Evolutionary conservation across 2,113 vertebrate genomes (phyloP).

Genomic region (Xenopus laevis): DNA sequence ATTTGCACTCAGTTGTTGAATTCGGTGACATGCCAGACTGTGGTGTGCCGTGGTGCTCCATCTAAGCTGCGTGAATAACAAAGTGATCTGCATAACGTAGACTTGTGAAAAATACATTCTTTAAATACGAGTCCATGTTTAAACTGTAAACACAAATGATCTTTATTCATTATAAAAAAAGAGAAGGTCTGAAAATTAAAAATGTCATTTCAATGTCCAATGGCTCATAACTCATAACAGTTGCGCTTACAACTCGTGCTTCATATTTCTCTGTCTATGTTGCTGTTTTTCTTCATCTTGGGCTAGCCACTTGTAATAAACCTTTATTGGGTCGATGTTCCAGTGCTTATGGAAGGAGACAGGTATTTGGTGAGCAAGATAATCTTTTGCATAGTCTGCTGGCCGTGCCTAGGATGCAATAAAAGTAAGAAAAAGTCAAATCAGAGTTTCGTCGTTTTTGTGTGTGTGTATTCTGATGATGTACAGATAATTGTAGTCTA

Average conservation of each 20-base stretch:
- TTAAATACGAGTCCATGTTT: not conserved
- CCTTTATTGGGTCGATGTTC: slow-evolving; percentile 88
- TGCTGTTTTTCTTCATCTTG: slow-evolving; percentile 59
- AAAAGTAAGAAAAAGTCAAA: not conserved
- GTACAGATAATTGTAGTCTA: too few relatives aligned
- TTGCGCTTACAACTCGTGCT: slow-evolving; percentile 75
- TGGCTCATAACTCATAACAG: not conserved
- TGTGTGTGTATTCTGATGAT: too few relatives aligned
- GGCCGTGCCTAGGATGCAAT: slow-evolving; percentile 78
- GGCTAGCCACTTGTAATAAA: slow-evolving; percentile 84
- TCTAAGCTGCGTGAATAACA: too few relatives aligned
- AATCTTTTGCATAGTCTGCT: slow-evolving; percentile 84
- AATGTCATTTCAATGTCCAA: not conserved
- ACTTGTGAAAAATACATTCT: too few relatives aligned
- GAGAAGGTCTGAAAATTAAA: not conserved
- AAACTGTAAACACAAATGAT: not conserved
- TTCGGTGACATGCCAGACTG: too few relatives aligned
- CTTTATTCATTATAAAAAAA: not conserved
- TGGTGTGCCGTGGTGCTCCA: too few relatives aligned
- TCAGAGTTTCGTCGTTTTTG: too few relatives aligned
- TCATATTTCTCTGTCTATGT: slow-evolving; percentile 49
- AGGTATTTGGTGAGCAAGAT: slow-evolving; percentile 90
- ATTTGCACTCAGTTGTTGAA: too few relatives aligned
- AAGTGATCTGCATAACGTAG: too few relatives aligned
- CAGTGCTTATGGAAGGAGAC: slow-evolving; percentile 97